Percentiles rank a stretch among this genome's conserved stretches.
Evolutionary conservation across 2,888 invertebrate species (phyloP).

Genomic region (Pyrgus malvae): DNA sequence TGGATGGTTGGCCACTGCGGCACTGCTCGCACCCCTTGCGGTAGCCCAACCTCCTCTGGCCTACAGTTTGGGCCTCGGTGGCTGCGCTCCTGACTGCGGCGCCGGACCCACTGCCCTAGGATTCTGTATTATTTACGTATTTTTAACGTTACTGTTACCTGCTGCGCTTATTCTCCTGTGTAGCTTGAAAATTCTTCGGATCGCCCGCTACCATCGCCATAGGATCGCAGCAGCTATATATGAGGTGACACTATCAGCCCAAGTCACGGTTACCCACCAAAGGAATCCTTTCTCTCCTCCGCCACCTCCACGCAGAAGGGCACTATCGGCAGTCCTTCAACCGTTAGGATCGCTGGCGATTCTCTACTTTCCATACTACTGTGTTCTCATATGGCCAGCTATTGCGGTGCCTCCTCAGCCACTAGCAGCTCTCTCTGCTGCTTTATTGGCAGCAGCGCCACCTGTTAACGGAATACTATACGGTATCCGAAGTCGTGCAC

Average conservation of each 20-base stretch:
- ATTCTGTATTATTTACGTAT: conserved; percentile 85
- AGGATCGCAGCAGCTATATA: conserved; percentile 92
- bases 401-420: conserved; percentile 59
- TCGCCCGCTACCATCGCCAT: conserved; percentile 88
- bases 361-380: conserved; percentile 89
- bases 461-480: conserved; percentile 89
- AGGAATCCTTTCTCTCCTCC: conserved; percentile 89
- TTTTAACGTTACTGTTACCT: conserved; percentile 85
- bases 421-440: conserved; percentile 83
- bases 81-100: conserved; percentile 86
- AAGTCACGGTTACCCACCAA: conserved; percentile 92
- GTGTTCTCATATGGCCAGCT: conserved; percentile 85
- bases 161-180: conserved; percentile 86
- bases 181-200: conserved; percentile 86
- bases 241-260: conserved; percentile 91
- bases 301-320: conserved; percentile 84
- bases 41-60: conserved; percentile 78
- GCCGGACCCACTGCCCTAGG: conserved; percentile 82
- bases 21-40: conserved; percentile 84
- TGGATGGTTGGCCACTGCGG: conserved; percentile 85
- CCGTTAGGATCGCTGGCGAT: conserved; percentile 87
- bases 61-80: conserved; percentile 76
- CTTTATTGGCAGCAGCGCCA: conserved; percentile 86
- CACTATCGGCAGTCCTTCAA: conserved; percentile 86
- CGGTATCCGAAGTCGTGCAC: conserved; percentile 87